Conservation (phyloP, 2,113 vertebrate species). For the Sprattus sprattus region DNA sequence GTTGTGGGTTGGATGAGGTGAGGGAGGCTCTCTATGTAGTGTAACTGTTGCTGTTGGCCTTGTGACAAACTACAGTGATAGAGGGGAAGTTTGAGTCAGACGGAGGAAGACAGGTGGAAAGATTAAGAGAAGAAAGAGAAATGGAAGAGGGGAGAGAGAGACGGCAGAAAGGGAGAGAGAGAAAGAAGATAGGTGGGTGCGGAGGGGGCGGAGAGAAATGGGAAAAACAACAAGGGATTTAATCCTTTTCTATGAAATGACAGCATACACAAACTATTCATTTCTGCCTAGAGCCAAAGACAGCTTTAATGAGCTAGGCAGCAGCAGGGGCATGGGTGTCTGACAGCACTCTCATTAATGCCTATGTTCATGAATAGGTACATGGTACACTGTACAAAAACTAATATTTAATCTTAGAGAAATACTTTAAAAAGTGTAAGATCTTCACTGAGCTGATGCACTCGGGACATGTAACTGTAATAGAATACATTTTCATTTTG, state of each 20-base stretch:
- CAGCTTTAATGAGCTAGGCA: constrained; percentile 42
- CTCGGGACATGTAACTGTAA: too few relatives aligned
- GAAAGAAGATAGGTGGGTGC: neutral
- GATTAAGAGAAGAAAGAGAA: neutral
- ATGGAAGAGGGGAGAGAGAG: neutral
- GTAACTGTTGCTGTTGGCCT: neutral
- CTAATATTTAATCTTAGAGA: neutral
- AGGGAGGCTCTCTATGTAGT: neutral
- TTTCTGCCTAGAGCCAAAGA: constrained; percentile 35
- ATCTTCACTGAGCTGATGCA: neutral
- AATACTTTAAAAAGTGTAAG: neutral
- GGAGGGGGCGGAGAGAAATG: too few relatives aligned
- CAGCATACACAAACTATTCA: constrained; percentile 16
- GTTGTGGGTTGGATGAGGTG: neutral
- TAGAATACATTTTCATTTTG: too few relatives aligned
- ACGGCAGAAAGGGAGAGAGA: neutral
- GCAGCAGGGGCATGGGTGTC: constrained; percentile 23
- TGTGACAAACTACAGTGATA: neutral
- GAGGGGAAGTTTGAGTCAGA: neutral
- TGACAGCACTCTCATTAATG: constrained; percentile 51
- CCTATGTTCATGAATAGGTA: constrained; percentile 28
- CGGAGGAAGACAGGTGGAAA: neutral
- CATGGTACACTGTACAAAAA: neutral
- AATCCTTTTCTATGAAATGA: constrained; percentile 38
- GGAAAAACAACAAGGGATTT: constrained; percentile 29